Conservation (phyloP, 2,113 vertebrate species). For the Pseudonaja textilis region DNA sequence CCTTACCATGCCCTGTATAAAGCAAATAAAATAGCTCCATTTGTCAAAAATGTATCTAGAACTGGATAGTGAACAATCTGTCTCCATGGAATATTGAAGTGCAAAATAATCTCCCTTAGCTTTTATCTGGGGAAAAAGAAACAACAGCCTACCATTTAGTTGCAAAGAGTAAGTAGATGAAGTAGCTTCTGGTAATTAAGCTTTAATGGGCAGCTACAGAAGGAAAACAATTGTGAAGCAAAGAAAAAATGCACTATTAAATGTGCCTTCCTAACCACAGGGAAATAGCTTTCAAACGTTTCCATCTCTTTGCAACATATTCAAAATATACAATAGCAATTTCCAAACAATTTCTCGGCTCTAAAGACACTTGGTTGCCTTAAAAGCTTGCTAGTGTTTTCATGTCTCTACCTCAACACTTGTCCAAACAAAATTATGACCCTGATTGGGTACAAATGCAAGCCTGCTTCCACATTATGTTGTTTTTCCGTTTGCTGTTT, state of each 20-base stretch:
- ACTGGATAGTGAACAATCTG: neutral
- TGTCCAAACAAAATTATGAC: constrained; percentile 52
- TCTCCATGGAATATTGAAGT: neutral
- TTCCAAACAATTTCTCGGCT: constrained; percentile 57
- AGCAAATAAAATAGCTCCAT: neutral
- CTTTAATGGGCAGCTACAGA: neutral
- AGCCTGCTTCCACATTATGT: neutral
- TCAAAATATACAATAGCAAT: constrained; percentile 58
- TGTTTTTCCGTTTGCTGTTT: neutral
- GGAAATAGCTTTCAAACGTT: constrained; percentile 34
- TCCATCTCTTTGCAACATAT: constrained; percentile 34
- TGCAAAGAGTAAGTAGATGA: neutral
- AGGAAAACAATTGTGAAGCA: constrained; percentile 29
- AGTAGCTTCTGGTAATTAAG: neutral
- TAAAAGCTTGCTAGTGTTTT: constrained; percentile 60
- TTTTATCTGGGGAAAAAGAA: neutral
- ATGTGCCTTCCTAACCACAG: neutral
- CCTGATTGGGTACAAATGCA: constrained; percentile 14
- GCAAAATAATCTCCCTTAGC: neutral
- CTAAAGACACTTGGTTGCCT: constrained; percentile 60
- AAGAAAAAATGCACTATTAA: constrained; percentile 43
- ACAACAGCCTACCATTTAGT: constrained; percentile 10
- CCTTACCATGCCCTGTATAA: neutral
- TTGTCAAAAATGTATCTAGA: neutral
- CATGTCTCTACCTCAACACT: constrained; percentile 55